Percentiles rank a stretch among this genome's conserved stretches.
These are phyloP conservation scores for Apus apus DNA, from an alignment of 2,113 vertebrate species.

Conservation along the genomic window DNA sequence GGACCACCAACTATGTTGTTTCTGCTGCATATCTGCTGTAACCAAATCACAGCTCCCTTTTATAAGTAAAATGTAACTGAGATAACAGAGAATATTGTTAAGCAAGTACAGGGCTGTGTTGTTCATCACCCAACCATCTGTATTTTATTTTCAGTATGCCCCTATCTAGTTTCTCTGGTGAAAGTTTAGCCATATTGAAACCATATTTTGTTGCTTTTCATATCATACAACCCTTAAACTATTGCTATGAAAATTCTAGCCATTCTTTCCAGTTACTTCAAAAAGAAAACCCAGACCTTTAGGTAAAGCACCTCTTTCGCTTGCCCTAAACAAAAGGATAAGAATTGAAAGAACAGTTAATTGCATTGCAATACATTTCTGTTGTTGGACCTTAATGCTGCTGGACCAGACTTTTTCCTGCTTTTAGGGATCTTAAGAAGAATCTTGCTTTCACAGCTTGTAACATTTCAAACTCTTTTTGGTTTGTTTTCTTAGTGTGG, in stretches of 20 bases:
- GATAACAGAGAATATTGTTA: neutral
- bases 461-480: neutral
- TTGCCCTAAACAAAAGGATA: neutral
- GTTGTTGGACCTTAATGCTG: neutral
- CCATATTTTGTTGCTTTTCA: constrained; percentile 41
- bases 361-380: neutral
- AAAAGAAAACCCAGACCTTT: neutral
- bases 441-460: neutral
- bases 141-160: constrained; percentile 12
- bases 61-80: neutral
- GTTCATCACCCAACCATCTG: constrained; percentile 28
- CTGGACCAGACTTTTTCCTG: neutral
- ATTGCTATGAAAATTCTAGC: neutral
- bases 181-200: constrained; percentile 29
- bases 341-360: neutral
- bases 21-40: neutral
- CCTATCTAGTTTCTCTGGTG: constrained; percentile 25
- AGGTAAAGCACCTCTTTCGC: neutral
- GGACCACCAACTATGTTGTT: constrained; percentile 8
- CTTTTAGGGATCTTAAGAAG: neutral
- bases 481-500: neutral
- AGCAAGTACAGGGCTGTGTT: neutral
- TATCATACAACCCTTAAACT: neutral
- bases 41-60: constrained; percentile 8
- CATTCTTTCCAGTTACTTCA: neutral